Base-by-base conservation (phyloP, 2,797 vertebrate species). In the Gambelia wislizenii region DNA sequence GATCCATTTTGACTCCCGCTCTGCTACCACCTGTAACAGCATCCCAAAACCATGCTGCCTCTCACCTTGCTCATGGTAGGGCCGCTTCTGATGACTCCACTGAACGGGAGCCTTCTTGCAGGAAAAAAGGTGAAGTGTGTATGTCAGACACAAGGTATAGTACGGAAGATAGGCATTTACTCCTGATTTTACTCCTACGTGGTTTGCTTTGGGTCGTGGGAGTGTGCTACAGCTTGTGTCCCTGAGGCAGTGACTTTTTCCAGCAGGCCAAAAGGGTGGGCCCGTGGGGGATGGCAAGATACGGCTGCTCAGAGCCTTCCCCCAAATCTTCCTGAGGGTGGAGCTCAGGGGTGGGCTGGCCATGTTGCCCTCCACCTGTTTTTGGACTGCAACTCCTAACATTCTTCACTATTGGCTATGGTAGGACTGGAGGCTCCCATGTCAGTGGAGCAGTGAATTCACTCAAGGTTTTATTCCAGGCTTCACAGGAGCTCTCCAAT, bases 31-130 rank as follows among this genome's bases (percentile, higher is more conserved):
- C 13, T 9, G 25, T 79, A 39, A 69, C 13, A 52, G 76, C 25
- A 5, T 16, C 75, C 61, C 54, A 16, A 42, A 52, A 27, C 6
- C 4, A n/a, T 79, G 61, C 42, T 52, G 44, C 76, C 44, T 69
- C 75, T 79, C 85, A 79, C 85, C 76, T 80, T 10, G 77, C 49
- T 70, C 61, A 70, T 18, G 77, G 85, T 8, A 67, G 44, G 75
- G 85, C 59, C 25, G 22, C 36, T 33, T 80, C 85, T 36, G 59
- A 10, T 4, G 84, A 78, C 74, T 49, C 85, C 59, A 52, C 59
- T 78, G 59, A 86, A 52, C 44, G 13, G 61, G 61, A 87, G 85
- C 64, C 77, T 87, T 70, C 77, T 79, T 54, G 85, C 64, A 42
- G 64, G 61, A 20, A 80, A 56, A 80, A 70, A 70, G 54, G 76